Base-by-base conservation (phyloP, 1,140 invertebrate species). In the Nymphalis io region DNA sequence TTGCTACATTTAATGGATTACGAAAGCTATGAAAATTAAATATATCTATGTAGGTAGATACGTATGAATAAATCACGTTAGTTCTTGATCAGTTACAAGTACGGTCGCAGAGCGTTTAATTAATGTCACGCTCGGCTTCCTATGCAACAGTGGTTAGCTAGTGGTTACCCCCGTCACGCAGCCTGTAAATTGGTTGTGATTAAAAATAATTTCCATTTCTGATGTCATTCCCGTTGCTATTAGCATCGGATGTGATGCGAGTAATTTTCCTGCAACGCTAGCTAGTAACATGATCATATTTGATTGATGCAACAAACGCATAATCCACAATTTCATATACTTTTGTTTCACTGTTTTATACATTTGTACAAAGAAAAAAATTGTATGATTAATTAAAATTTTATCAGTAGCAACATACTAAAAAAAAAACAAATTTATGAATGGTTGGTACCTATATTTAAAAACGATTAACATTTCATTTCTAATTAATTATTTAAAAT, bases 371-470 rank as follows among this genome's bases (percentile, higher is more conserved):
- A 92, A 92, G 93, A 91, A 94, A n/a, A n/a, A n/a, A n/a, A n/a
- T n/a, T n/a, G n/a, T n/a, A n/a, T n/a, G n/a, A n/a, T n/a, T n/a
- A n/a, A n/a, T n/a, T n/a, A n/a, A n/a, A n/a, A n/a, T n/a, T n/a
- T n/a, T n/a, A n/a, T n/a, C n/a, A n/a, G n/a, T n/a, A n/a, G n/a
- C n/a, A n/a, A n/a, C n/a, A n/a, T n/a, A n/a, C n/a, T n/a, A n/a
- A n/a, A n/a, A n/a, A n/a, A n/a, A n/a, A n/a, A n/a, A n/a, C n/a
- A n/a, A n/a, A n/a, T n/a, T n/a, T n/a, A n/a, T n/a, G n/a, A n/a
- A n/a, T n/a, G n/a, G n/a, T n/a, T n/a, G 94, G 92, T 93, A 94
- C 93, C 94, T 94, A 94, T 93, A 87, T 86, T 92, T 87, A 91
- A 92, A 93, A 89, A 90, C 92, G 93, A 93, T 85, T 93, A 93